Evolutionary conservation across 2,113 vertebrate species (phyloP).

Genomic region (Trochalopteron elliotii): DNA sequence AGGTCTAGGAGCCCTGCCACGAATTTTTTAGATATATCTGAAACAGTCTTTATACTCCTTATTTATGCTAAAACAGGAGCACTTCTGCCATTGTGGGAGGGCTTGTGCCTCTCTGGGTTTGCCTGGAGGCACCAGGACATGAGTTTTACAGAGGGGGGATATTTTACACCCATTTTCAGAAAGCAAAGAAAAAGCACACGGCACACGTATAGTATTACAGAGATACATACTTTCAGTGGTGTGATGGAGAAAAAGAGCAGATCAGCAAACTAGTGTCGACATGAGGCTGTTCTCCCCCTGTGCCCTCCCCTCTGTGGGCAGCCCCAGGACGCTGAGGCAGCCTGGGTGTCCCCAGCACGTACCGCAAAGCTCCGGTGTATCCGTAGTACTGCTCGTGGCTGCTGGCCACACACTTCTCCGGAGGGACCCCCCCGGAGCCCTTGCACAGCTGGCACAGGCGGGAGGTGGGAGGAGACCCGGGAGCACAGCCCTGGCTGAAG

Average conservation of each 20-base stretch:
- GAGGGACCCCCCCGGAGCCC: constrained; percentile 43
- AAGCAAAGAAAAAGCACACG: neutral
- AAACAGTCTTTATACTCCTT: neutral
- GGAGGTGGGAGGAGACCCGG: constrained; percentile 75
- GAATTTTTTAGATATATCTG: neutral
- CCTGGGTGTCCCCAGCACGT: neutral
- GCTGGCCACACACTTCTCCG: constrained; percentile 74
- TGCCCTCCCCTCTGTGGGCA: neutral
- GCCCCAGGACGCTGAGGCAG: neutral
- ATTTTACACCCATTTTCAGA: neutral
- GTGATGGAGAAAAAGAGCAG: neutral
- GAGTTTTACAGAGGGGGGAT: rapidly evolving
- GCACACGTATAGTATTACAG: neutral
- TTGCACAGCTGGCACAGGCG: constrained; percentile 81
- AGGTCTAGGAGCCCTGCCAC: neutral
- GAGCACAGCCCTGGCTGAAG: constrained; percentile 86
- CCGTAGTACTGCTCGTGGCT: constrained; percentile 81
- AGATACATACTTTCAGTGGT: neutral
- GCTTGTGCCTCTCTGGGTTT: neutral
- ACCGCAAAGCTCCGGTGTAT: constrained; percentile 86
- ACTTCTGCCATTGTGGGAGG: neutral
- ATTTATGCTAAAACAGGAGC: neutral
- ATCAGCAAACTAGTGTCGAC: neutral
- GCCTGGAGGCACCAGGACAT: neutral
- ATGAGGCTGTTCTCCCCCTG: rapidly evolving